Evolutionary conservation across 2,888 invertebrate genomes (phyloP).

Genomic region (Diarsia dahlii): DNA sequence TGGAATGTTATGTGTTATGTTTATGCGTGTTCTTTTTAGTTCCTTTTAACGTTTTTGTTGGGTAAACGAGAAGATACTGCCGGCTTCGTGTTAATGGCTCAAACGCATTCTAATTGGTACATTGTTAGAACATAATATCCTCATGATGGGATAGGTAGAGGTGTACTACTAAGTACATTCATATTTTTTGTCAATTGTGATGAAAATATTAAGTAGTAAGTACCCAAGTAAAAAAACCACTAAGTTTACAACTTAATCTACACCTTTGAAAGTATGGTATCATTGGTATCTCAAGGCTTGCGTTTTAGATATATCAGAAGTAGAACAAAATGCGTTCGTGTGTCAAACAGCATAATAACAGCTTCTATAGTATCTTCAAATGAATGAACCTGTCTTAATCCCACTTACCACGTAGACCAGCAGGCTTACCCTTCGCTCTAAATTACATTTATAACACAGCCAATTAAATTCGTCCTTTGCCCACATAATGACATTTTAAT

Average conservation of each 20-base stretch:
- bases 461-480: conserved; percentile 45
- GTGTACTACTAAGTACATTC: no score
- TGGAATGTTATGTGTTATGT: conserved; percentile 54
- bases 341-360: not conserved
- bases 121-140: not conserved
- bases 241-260: no score
- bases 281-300: no score
- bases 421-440: not conserved
- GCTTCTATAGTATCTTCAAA: not conserved
- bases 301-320: not conserved
- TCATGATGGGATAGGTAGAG: no score
- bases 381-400: not conserved
- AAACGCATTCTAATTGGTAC: conserved; percentile 10
- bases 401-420: not conserved
- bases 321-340: not conserved
- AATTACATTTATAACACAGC: conserved; percentile 6
- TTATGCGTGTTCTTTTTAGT: conserved; percentile 32
- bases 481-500: conserved; percentile 47
- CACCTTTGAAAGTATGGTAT: no score
- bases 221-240: no score
- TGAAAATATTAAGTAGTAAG: no score
- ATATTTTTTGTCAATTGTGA: no score
- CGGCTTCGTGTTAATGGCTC: conserved; percentile 1
- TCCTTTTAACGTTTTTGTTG: conserved; percentile 37
- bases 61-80: conserved; percentile 1